Evolutionary conservation across 1,140 invertebrate genomes (phyloP), one percentile per base, ranked within the genome.

Genomic region (Drosophila sechellia): DNA sequence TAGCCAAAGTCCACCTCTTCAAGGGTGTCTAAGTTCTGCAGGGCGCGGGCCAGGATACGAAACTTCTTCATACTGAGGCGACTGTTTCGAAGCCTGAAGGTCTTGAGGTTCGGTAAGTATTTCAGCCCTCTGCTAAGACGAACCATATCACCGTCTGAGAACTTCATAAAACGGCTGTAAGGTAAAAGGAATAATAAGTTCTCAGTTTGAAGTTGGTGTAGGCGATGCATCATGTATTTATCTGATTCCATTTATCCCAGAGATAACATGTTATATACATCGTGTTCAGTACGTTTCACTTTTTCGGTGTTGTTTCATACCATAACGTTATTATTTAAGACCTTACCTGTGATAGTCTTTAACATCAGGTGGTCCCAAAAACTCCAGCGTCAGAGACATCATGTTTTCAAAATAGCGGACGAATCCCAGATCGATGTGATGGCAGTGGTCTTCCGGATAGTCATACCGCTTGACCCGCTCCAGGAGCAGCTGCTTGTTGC

Each of bases 341-440:
- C 1, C 61, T 43, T 15, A 75, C 35, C 34, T 53, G 3, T 81
- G 63, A n/a, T 46, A 56, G 3, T 77, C 50, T 0, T 46, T 37
- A n/a, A 59, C 55, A 37, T 77, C 52, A 1, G 39, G 22, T 0
- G 81, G 79, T 3, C 78, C 81, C 12, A 65, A 31, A 46, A 89
- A 86, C 34, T 86, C 84, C 39, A 89, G 42, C 0, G 58, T 65
- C 27, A 89, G 72, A 2, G 63, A 63, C 6, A 45, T 55, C 20
- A 89, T n/a, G 13, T 79, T 66, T 8, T 11, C 35, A 0, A 89
- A 86, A 15, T 39, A 13, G 2, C 77, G 69, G 12, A 89, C 20
- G 39, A 85, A 74, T 11, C 72, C 57, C 6, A 89, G 53, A 42
- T 81, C 74, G 0, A 89, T 73, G 34, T 87, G 84, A 43, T 87